Percentiles rank a stretch among this genome's conserved stretches.
Conservation (phyloP, 2,797 vertebrate genomes). For the Prionace glauca region DNA sequence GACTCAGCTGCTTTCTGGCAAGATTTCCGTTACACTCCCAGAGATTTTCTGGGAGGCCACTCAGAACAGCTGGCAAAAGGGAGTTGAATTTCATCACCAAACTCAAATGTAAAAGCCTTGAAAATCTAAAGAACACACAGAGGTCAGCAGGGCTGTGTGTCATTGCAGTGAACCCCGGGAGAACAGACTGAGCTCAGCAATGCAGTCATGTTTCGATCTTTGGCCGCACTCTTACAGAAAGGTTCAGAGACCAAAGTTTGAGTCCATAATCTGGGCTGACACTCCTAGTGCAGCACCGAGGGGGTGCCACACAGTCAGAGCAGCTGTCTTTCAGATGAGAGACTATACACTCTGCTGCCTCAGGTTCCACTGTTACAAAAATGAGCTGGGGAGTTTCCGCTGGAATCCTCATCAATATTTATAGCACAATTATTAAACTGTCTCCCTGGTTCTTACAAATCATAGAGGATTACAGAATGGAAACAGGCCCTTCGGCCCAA, state of each 20-base stretch:
- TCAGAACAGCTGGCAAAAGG: not conserved
- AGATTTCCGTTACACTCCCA: not conserved
- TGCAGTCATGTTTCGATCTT: not conserved
- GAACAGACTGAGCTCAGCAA: not conserved
- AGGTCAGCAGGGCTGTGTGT: not conserved
- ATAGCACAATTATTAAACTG: not conserved
- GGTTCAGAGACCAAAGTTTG: not conserved
- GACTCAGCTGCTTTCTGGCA: slow-evolving; percentile 11
- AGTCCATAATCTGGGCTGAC: not conserved
- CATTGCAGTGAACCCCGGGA: not conserved
- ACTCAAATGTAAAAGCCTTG: not conserved
- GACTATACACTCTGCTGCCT: not conserved
- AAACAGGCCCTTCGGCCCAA: too few relatives aligned
- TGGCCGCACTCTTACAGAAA: not conserved
- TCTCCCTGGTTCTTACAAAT: too few relatives aligned
- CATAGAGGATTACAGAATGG: too few relatives aligned
- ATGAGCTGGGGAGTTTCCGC: too few relatives aligned
- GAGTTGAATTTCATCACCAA: not conserved
- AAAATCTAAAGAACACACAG: not conserved
- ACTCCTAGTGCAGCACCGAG: not conserved
- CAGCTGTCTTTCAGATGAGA: not conserved
- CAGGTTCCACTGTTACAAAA: not conserved
- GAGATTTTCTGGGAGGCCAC: not conserved
- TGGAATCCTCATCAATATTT: not conserved
- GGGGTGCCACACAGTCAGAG: not conserved